These are phyloP conservation scores for Psilanteris sp. DNA, from an alignment of 1,140 invertebrate genomes.

Conservation along the genomic window DNA sequence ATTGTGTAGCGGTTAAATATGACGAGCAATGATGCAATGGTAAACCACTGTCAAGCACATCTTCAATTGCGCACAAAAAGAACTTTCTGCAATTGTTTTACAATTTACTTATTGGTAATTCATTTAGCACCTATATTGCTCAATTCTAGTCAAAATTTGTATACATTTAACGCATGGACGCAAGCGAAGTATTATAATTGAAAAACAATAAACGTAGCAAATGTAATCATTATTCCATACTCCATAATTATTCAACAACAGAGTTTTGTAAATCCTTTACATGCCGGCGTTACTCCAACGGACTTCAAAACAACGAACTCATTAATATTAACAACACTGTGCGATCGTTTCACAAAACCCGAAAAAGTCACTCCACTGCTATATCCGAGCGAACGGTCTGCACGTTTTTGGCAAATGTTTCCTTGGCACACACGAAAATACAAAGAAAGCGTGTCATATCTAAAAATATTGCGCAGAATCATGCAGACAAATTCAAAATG, in stretches of 20 bases:
- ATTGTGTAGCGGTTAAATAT: slow-evolving; percentile 37
- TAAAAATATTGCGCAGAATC: slow-evolving; percentile 72
- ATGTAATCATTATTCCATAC: too few relatives aligned
- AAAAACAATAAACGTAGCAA: too few relatives aligned
- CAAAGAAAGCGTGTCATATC: slow-evolving; percentile 73
- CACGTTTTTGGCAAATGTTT: slow-evolving; percentile 26
- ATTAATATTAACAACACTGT: slow-evolving; percentile 43
- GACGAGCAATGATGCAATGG: slow-evolving; percentile 48
- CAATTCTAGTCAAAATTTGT: too few relatives aligned
- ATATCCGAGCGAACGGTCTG: slow-evolving; percentile 7
- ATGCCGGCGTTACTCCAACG: not conserved
- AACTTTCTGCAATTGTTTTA: slow-evolving; percentile 21
- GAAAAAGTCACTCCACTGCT: slow-evolving; percentile 18
- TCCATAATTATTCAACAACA: slow-evolving; percentile 21
- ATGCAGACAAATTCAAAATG: slow-evolving; percentile 65
- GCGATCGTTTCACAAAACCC: slow-evolving; percentile 3
- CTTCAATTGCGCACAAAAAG: slow-evolving; percentile 13
- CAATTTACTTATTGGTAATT: slow-evolving; percentile 19
- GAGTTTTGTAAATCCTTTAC: slow-evolving; percentile 4
- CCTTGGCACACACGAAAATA: slow-evolving; percentile 28
- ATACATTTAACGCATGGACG: too few relatives aligned
- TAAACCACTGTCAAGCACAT: slow-evolving; percentile 24
- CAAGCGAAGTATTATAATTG: too few relatives aligned
- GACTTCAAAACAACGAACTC: slow-evolving; percentile 14
- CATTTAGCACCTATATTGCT: too few relatives aligned